Evolutionary conservation across 2,113 vertebrate species (phyloP), one percentile per base, ranked within the genome.

Genomic region (Pterocles orientalis): DNA sequence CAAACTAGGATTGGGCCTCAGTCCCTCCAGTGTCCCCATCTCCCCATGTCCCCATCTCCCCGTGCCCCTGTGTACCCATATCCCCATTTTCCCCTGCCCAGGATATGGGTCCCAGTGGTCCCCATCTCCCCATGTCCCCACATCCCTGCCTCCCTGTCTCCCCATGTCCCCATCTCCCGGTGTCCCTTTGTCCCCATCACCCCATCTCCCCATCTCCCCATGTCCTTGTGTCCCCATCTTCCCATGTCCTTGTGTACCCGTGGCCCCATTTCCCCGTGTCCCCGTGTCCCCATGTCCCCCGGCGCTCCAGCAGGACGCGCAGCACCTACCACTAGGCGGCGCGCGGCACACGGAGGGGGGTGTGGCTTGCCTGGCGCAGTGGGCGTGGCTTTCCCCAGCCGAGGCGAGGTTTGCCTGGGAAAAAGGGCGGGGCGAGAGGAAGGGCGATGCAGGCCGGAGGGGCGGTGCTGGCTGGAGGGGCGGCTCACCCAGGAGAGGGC

Each of bases 321-420:
- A 24, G 2, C 41, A 19, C 8, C 1, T 15, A 25, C 80, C 80
- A n/a, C 58, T 10, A 47, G 68, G 53, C 2, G 80, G 48, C 43
- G 80, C 45, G 17, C 17, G 15, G 20, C 18, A 6, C 18, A 3
- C 6, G 12, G 24, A 14, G 24, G 77, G 82, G 77, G 88, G 82
- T 51, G 82, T 2, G 80, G 72, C 65, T 24, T 34, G 12, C 4
- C 5, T 0, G 1, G 12, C 2, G 6, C 12, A 4, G 5, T 4
- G 57, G 48, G 79, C 31, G 51, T 16, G 20, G 50, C 18, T 13
- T 47, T 24, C 9, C 15, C 12, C 5, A 14, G 19, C 14, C 28
- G 11, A 4, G n/a, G 64, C 28, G 29, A 1, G 48, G 36, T 4
- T 73, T 34, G 8, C 2, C 7, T 7, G 28, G 9, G 28, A 21